Conservation (phyloP, 1,140 invertebrate species). For the Nasonia longicornis region DNA sequence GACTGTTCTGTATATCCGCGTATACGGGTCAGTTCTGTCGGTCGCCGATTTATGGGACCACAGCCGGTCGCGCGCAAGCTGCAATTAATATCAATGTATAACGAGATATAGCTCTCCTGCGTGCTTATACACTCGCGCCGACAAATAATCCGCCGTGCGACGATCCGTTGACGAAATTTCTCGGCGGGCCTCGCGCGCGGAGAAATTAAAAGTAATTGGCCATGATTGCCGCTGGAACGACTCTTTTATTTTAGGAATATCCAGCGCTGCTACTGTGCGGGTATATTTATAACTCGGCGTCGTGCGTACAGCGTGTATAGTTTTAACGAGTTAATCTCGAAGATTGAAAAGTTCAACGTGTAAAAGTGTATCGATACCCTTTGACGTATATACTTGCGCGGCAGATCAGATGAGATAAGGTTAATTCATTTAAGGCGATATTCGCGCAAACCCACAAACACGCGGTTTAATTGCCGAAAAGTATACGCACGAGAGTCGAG, state of each 20-base stretch:
- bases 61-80: too few species aligned
- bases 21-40: neutral
- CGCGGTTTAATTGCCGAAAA: neutral
- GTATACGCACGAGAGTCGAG: neutral
- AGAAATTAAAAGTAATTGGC: conserved; percentile 24
- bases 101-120: neutral
- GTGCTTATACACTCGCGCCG: neutral
- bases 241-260: neutral
- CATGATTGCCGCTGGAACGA: neutral
- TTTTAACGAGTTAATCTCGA: too few species aligned
- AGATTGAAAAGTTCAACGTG: too few species aligned
- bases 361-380: too few species aligned
- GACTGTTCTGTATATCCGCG: neutral
- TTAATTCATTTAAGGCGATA: neutral
- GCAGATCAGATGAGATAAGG: neutral
- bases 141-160: neutral
- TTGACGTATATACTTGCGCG: neutral
- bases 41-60: neutral
- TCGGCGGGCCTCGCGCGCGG: neutral
- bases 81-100: neutral
- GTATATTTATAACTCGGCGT: conserved; percentile 19
- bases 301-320: too few species aligned
- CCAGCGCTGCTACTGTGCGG: neutral
- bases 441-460: neutral
- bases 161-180: conserved; percentile 4